Evolutionary conservation across 2,797 vertebrate species (phyloP).

Genomic region (Alfaro cultratus): DNA sequence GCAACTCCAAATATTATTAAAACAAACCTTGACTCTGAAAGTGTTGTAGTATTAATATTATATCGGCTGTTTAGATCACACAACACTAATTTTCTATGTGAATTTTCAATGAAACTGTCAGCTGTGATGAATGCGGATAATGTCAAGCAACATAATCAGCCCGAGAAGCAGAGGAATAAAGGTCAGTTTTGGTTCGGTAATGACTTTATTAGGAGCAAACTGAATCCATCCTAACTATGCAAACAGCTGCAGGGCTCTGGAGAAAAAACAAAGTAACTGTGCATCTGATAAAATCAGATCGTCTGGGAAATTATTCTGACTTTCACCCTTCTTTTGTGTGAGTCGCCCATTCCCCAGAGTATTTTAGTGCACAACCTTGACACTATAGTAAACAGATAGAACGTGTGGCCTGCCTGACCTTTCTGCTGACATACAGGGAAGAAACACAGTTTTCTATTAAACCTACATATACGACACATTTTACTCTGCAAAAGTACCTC

Average conservation of each 20-base stretch:
- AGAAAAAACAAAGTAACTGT: constrained; percentile 13
- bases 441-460: constrained; percentile 23
- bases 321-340: constrained; percentile 17
- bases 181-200: constrained; percentile 29
- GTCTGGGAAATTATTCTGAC: constrained; percentile 33
- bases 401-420: constrained; percentile 60
- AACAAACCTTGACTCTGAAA: constrained; percentile 19
- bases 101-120: constrained; percentile 61
- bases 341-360: constrained; percentile 41
- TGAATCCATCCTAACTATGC: constrained; percentile 24
- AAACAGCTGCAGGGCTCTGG: not conserved
- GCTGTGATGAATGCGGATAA: constrained; percentile 52
- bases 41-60: constrained; percentile 24
- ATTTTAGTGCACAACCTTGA: constrained; percentile 23
- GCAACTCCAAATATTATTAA: constrained; percentile 44
- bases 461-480: constrained; percentile 18
- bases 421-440: constrained; percentile 66
- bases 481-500: not conserved
- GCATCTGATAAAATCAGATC: constrained; percentile 13
- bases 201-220: constrained; percentile 34
- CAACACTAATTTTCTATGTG: constrained; percentile 41
- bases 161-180: constrained; percentile 40
- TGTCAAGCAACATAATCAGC: constrained; percentile 54
- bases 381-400: constrained; percentile 39
- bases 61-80: constrained; percentile 19